Conservation (phyloP, 2,888 invertebrate genomes). For the Caenorhabditis becei region DNA sequence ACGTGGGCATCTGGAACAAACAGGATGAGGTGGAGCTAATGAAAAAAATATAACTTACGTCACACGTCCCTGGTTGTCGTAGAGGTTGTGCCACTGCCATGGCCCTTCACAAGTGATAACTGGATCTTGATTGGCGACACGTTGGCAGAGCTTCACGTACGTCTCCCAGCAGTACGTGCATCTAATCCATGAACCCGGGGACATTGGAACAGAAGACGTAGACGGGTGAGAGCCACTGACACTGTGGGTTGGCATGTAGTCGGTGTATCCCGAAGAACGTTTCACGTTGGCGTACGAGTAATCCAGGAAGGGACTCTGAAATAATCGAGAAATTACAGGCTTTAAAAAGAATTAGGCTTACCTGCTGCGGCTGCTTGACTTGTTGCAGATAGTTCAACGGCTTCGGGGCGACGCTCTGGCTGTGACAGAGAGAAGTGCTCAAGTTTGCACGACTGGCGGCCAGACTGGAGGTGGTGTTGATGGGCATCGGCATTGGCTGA, state of each 20-base stretch:
- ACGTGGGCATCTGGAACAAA: slow-evolving; percentile 54
- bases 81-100: slow-evolving; percentile 58
- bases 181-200: slow-evolving; percentile 3
- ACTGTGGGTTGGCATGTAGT: slow-evolving; percentile 31
- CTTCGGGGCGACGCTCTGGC: slow-evolving; percentile 11
- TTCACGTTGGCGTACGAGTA: slow-evolving; percentile 40
- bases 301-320: slow-evolving; percentile 23
- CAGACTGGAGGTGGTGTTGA: slow-evolving; percentile 17
- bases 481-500: slow-evolving; percentile 19
- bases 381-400: slow-evolving; percentile 8
- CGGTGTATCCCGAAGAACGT: slow-evolving; percentile 31
- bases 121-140: slow-evolving; percentile 31
- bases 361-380: slow-evolving; percentile 17
- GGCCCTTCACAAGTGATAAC: slow-evolving; percentile 37
- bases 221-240: slow-evolving; percentile 3
- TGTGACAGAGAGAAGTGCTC: slow-evolving; percentile 22
- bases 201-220: slow-evolving; percentile 22
- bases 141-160: slow-evolving; percentile 47
- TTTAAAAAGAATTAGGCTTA: slow-evolving; percentile 1
- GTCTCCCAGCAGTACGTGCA: slow-evolving; percentile 57
- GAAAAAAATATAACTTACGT: slow-evolving; percentile 28
- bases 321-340: neutral
- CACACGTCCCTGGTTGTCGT: slow-evolving; percentile 40
- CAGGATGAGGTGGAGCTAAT: neutral
- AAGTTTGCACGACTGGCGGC: slow-evolving; percentile 22